Evolutionary conservation across 2,797 vertebrate genomes (phyloP), one percentile per base, ranked within the genome.

Genomic region (Falco berigora): DNA sequence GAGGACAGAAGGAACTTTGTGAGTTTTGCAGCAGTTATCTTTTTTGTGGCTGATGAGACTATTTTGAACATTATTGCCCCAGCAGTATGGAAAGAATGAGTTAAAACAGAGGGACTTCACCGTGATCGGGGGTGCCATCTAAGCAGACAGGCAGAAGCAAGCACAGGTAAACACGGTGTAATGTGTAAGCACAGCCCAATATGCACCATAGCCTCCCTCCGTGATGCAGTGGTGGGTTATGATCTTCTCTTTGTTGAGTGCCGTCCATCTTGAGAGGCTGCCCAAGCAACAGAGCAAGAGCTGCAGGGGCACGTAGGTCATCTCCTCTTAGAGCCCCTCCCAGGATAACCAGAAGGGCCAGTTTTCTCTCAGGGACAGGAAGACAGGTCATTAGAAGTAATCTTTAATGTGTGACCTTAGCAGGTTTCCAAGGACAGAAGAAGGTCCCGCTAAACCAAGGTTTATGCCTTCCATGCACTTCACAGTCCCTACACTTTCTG

Each of bases 71-170:
- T 76, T 63, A 16, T 52, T 63, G n/a, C 20, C 67, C 12, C 19
- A 16, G 5, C 50, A 0, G 0, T 32, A 22, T 32, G 40, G 44
- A 69, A 92, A 68, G 53, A 20, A 13, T 1, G 2, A 27, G 27
- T 59, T 69, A 58, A 76, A 75, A 12, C 50, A 9, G 46, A 44
- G 58, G 25, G 23, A 71, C 40, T 27, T 66, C 6, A 32, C 36
- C 1, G 1, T 1, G 0, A 2, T n/a, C 0, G 0, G 12, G 38
- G 30, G 8, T 73, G 34, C 59, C 30, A 38, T 58, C 64, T 62
- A 25, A 59, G 20, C 8, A 50, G n/a, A 36, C 12, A 11, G 8
- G n/a, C 34, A 47, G 52, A 67, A 50, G 27, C 1, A 4, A 74
- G 40, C 8, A 4, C 30, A 63, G 30, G 68, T 12, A 46, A 44